Evolutionary conservation across 2,797 vertebrate genomes (phyloP).

Genomic region (Xenopus petersii): DNA sequence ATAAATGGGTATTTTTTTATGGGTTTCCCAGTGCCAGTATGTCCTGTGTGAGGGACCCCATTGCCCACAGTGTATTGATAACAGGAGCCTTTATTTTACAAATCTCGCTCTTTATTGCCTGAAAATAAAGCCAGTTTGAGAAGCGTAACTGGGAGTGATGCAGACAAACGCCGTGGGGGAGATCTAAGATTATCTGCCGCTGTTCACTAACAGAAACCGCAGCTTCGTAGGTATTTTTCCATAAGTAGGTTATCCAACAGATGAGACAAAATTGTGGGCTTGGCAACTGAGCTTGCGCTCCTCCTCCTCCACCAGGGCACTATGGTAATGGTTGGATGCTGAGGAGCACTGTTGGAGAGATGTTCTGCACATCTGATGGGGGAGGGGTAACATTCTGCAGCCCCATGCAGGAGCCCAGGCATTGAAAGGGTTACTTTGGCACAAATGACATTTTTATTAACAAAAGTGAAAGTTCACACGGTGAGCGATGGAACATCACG

Average conservation of each 20-base stretch:
- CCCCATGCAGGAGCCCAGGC: slow-evolving; percentile 26
- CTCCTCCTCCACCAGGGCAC: neutral
- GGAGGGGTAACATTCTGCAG: slow-evolving; percentile 1
- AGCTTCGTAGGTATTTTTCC: neutral
- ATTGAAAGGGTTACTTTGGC: slow-evolving; percentile 36
- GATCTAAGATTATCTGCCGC: neutral
- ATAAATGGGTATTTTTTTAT: slow-evolving; percentile 13
- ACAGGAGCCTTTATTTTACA: slow-evolving; percentile 22
- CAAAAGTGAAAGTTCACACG: slow-evolving; percentile 39
- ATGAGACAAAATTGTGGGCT: slow-evolving; percentile 3
- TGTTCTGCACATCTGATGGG: neutral
- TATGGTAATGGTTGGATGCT: neutral
- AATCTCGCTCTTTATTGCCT: slow-evolving; percentile 50
- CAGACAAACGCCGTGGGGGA: slow-evolving; percentile 15
- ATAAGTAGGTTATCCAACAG: neutral
- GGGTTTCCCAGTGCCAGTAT: neutral
- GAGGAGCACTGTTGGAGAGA: neutral
- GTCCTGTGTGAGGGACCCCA: neutral
- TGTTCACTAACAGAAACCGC: neutral
- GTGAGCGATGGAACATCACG: slow-evolving; percentile 11
- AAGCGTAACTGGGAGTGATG: slow-evolving; percentile 35
- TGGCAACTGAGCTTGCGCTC: slow-evolving; percentile 8
- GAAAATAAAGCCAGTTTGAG: slow-evolving; percentile 49
- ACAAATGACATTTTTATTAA: slow-evolving; percentile 42
- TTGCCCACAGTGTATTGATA: neutral